A percentile compares a stretch with the other conserved stretches of the same genome.
Conservation (phyloP, 2,113 vertebrate species). For the Chaetorhynchus papuensis region DNA sequence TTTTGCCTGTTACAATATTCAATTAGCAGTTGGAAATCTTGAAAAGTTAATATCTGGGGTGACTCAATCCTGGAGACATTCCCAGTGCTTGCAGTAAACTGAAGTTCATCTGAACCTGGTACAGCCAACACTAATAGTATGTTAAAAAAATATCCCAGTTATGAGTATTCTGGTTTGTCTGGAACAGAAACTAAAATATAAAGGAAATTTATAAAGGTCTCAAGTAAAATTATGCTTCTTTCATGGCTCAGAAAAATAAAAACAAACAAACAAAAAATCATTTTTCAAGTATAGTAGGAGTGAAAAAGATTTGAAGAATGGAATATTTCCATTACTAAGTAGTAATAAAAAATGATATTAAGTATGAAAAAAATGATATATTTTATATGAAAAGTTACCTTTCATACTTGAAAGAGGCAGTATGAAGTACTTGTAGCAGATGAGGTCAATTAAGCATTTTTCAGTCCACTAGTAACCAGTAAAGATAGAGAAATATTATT, state of each 20-base stretch:
- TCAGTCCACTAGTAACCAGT: not conserved
- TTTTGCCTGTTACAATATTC: not conserved
- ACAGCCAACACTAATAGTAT: not conserved
- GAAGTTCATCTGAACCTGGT: not conserved
- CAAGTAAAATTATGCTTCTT: not conserved
- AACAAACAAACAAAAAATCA: not conserved
- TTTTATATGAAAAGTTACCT: not conserved
- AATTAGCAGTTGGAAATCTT: not conserved
- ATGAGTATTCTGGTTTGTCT: not conserved
- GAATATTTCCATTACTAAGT: not conserved
- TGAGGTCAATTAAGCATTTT: not conserved
- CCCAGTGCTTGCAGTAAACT: not conserved
- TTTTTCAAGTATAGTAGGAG: not conserved
- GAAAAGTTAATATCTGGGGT: not conserved
- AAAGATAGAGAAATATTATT: not conserved
- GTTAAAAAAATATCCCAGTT: not conserved
- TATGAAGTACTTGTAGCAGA: not conserved
- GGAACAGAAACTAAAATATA: not conserved
- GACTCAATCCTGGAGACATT: not conserved
- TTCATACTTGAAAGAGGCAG: not conserved
- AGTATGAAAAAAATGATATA: not conserved
- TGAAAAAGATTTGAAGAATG: not conserved
- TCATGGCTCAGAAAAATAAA: not conserved
- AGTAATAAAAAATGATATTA: not conserved
- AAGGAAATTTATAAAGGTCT: not conserved